Evolutionary conservation across 2,888 invertebrate genomes (phyloP), one percentile per base, ranked within the genome.

Genomic region (Caradrina kadenii): DNA sequence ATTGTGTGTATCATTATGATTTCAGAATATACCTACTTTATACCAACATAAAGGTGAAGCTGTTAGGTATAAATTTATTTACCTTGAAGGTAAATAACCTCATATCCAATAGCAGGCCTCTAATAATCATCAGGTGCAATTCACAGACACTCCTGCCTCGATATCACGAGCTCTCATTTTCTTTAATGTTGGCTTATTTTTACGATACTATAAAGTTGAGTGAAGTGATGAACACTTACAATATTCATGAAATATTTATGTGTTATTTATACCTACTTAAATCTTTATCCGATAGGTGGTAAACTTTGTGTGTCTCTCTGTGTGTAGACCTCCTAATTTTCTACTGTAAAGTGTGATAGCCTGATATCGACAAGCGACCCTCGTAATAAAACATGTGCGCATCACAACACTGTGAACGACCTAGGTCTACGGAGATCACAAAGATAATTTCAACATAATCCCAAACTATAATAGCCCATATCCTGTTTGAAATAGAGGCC

Each of bases 331-430:
- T 56, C 49, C 49, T 63, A 68, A 83, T 69, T 72, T 75, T 66
- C 55, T 45, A 42, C 52, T 39, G 19, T 48, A 75, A 59, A 61
- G 48, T 72, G 59, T 71, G 74, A 76, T 72, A 53, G 35, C 26
- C 60, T 63, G 60, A 77, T 79, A 84, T 79, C 72, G 75, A 79
- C 80, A 70, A 73, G 56, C 54, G 48, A 63, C 76, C 71, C 69
- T 68, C 48, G 52, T 72, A 77, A 77, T 83, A 82, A 82, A 82
- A 81, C 62, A 84, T 69, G 63, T 73, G 79, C 75, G 76, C 75
- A 63, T 80, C 73, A 80, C 65, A 75, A 83, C 76, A 77, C 67
- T 69, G 63, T 65, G 61, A 79, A 77, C 73, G 62, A 76, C 76
- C 73, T 79, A 79, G 71, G 79, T 76, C 73, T 76, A 73, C 52